Base-by-base conservation (phyloP, 2,113 vertebrate genomes). In the Chaetodon auriga region DNA sequence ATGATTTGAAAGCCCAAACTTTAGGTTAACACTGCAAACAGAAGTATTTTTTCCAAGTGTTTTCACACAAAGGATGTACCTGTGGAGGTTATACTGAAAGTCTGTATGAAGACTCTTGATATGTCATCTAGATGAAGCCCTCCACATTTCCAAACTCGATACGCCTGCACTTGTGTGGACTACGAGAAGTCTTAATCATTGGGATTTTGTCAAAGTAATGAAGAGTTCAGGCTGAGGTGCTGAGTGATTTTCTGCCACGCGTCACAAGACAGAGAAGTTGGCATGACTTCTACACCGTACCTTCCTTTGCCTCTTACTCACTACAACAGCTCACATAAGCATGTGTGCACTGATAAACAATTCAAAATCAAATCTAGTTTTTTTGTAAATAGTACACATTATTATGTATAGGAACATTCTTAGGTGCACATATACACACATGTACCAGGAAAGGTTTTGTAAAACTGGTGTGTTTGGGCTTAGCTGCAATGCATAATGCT, bases 161-260 rank as follows among this genome's bases (percentile, higher is more conserved):
- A 48, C 55, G 36, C 13, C 21, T 55, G 36, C 45, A 57, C 75
- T 63, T 53, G 16, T 75, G 18, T 5, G 7, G 43, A 9, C 68
- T 61, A 25, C 14, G n/a, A 62, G 12, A 35, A 54, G 43, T 68
- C 49, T 30, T 35, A 62, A 41, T 68, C 12, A 2, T 43, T 77
- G 78, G 71, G 30, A 45, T 46, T 38, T 36, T n/a, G 36, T 54
- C 62, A 81, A 73, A n/a, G 16, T 30, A 69, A 36, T 12, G 14
- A 64, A 25, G 35, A 15, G 30, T 64, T 69, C 18, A 60, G 12
- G 35, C 51, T 25, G 54, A 45, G 49, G 6, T 23, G 19, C 57
- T 18, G 36, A 61, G 55, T 11, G 8, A 80, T 49, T 78, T 65
- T 51, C 51, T 49, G 49, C 65, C 60, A 9, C 51, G 18, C 53